Conservation (phyloP, 2,888 invertebrate genomes). For the Coremacera marginata region DNA sequence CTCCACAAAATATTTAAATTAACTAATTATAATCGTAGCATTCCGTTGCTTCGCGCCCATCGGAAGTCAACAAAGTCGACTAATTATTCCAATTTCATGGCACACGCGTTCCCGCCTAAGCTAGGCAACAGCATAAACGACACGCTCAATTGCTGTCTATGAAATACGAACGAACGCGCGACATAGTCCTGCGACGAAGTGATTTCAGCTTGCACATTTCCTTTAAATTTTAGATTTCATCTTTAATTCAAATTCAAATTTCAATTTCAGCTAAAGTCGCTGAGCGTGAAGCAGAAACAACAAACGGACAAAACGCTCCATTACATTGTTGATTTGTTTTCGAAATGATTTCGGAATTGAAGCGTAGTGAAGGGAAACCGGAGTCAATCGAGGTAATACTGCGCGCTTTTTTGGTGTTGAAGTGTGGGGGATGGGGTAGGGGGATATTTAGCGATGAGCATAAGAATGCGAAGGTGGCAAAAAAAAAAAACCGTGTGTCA, state of each 20-base stretch:
- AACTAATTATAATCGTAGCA: constrained; percentile 25
- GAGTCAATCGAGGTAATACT: neutral
- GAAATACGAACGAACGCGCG: constrained; percentile 54
- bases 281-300: constrained; percentile 58
- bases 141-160: constrained; percentile 63
- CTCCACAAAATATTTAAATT: constrained; percentile 23
- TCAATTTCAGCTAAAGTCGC: constrained; percentile 58
- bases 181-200: neutral
- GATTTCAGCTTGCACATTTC: constrained; percentile 11
- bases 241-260: constrained; percentile 49
- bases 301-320: constrained; percentile 62
- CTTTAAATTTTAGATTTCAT: constrained; percentile 35
- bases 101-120: constrained; percentile 50
- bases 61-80: constrained; percentile 32
- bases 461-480: neutral
- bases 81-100: constrained; percentile 63
- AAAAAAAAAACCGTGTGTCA: constrained; percentile 36
- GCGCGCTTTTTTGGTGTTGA: too few species aligned
- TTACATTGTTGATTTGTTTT: constrained; percentile 63
- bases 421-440: too few species aligned
- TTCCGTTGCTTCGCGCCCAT: neutral
- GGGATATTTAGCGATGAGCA: neutral
- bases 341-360: constrained; percentile 38
- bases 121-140: constrained; percentile 49
- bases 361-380: constrained; percentile 22